These are phyloP conservation scores for Meloe dianella DNA, from an alignment of 2,888 invertebrate species.

Conservation along the genomic window DNA sequence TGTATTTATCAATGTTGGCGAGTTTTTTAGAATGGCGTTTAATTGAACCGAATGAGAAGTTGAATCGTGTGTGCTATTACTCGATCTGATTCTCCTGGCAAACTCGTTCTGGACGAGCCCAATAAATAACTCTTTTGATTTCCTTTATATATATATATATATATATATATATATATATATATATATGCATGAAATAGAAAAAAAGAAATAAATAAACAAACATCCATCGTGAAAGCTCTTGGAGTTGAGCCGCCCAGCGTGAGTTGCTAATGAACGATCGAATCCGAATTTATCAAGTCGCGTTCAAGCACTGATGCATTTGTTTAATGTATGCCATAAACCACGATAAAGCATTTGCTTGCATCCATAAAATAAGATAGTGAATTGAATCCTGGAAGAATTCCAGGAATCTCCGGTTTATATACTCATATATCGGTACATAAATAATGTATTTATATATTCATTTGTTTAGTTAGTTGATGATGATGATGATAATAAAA, in stretches of 20 bases:
- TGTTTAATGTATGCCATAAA: conserved; percentile 50
- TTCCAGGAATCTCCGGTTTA: background rate
- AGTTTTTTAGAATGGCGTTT: background rate
- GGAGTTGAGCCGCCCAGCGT: conserved; percentile 25
- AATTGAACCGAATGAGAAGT: conserved; percentile 8
- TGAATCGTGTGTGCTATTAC: conserved; percentile 6
- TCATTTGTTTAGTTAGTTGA: background rate
- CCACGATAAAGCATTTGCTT: conserved; percentile 44
- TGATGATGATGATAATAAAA: background rate
- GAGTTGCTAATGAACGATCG: conserved; percentile 50
- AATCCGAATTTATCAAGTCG: conserved; percentile 51
- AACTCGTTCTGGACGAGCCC: conserved; percentile 3
- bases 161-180: background rate
- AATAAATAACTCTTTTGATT: conserved; percentile 6
- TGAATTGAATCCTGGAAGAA: conserved; percentile 10
- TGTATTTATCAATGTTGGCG: background rate
- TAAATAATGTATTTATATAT: background rate
- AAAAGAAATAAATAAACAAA: background rate
- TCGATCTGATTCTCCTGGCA: conserved; percentile 9
- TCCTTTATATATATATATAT: background rate
- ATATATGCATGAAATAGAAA: background rate
- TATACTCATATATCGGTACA: background rate
- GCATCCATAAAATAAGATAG: conserved; percentile 12
- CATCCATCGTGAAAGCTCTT: conserved; percentile 12
- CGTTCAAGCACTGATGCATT: conserved; percentile 46